These are phyloP conservation scores for Oryzaephilus surinamensis DNA, from an alignment of 1,140 invertebrate species.

Conservation along the genomic window DNA sequence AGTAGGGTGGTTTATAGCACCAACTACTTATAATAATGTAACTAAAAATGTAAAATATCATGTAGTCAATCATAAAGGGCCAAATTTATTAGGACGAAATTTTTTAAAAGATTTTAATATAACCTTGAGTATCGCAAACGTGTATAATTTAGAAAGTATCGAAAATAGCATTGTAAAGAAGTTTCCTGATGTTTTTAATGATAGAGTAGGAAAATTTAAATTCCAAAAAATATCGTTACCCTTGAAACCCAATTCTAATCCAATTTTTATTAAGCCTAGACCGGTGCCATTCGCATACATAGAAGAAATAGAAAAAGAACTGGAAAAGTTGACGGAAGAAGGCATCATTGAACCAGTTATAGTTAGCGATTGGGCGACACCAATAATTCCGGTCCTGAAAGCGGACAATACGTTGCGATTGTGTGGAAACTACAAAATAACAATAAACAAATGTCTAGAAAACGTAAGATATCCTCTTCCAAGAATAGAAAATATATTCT, in stretches of 20 bases:
- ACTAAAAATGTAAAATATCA: too few species aligned
- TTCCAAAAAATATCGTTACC: neutral
- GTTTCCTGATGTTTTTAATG: neutral
- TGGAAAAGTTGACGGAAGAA: neutral
- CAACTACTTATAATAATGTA: too few species aligned
- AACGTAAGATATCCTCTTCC: constrained; percentile 15
- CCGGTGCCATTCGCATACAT: constrained; percentile 5
- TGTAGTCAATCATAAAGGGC: too few species aligned
- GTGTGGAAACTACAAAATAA: constrained; percentile 34
- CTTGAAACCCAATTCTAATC: neutral
- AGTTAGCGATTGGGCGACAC: constrained; percentile 3
- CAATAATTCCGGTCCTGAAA: constrained; percentile 5
- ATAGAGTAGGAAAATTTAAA: neutral
- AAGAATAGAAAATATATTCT: constrained; percentile 18
- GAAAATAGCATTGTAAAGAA: too few species aligned
- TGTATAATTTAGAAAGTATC: too few species aligned
- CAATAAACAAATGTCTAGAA: constrained; percentile 16
- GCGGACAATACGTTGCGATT: constrained; percentile 26
- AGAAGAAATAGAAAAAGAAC: constrained; percentile 9
- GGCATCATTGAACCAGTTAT: neutral
- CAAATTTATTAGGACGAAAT: too few species aligned
- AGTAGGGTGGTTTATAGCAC: too few species aligned
- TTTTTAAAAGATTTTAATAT: too few species aligned
- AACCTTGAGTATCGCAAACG: too few species aligned
- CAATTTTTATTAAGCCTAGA: constrained; percentile 6